These are phyloP conservation scores for Oreotrochilus melanogaster DNA, from an alignment of 2,113 vertebrate genomes.

Conservation along the genomic window DNA sequence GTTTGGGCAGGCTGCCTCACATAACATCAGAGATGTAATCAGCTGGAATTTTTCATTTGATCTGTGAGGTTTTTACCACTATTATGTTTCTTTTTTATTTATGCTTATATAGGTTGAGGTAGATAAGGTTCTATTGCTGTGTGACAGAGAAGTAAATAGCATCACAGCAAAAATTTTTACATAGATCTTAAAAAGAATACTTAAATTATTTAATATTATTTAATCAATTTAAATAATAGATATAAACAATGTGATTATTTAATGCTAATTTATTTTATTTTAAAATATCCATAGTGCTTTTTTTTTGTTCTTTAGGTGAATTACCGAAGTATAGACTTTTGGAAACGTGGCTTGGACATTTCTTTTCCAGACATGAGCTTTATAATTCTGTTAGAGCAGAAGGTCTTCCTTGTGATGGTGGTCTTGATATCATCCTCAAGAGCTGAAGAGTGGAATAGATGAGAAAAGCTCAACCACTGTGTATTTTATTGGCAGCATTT, in stretches of 20 bases:
- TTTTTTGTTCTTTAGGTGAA: neutral
- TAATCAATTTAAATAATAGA: neutral
- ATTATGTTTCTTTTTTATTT: neutral
- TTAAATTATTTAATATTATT: neutral
- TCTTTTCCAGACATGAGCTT: neutral
- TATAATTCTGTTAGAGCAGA: neutral
- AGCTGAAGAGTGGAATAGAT: neutral
- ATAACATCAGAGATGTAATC: neutral
- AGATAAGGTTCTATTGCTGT: neutral
- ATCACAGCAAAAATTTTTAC: neutral
- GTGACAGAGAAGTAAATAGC: neutral
- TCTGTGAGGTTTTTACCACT: neutral
- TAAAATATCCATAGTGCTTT: neutral
- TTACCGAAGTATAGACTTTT: neutral
- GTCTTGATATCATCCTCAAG: neutral
- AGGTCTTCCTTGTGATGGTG: neutral
- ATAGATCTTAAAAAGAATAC: neutral
- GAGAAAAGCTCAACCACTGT: neutral
- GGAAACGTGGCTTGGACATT: neutral
- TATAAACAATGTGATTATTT: neutral
- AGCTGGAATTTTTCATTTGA: neutral
- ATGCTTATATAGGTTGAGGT: neutral
- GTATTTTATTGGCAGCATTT: neutral
- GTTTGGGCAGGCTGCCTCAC: neutral
- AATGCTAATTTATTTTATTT: neutral